phyloP scores from a whole-genome alignment of 2,797 vertebrate species.

The Microcaecilia unicolor region DNA sequence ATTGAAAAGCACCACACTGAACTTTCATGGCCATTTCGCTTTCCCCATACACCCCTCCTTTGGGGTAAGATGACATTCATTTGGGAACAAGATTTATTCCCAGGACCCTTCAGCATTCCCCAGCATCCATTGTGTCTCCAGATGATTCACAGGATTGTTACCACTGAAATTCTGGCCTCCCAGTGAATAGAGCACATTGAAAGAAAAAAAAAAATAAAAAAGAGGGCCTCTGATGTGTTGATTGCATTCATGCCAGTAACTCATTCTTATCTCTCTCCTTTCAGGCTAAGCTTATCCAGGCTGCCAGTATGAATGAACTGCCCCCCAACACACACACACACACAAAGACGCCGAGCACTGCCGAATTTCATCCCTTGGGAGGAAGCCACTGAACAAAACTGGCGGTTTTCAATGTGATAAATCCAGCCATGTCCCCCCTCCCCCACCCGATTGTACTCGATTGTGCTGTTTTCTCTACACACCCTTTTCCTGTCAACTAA shows the following conservation, averaged over 20 bases:
- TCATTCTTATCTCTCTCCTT: not conserved
- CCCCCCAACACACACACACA: conserved; percentile 16
- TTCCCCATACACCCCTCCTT: too few species aligned
- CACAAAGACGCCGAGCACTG: not conserved
- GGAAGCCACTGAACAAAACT: not conserved
- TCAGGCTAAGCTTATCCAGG: not conserved
- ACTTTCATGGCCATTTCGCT: not conserved
- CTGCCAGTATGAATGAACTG: conserved; percentile 5
- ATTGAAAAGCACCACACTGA: not conserved
- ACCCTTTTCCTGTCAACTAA: conserved; percentile 17
- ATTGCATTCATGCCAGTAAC: conserved; percentile 10
- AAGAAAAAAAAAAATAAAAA: too few species aligned
- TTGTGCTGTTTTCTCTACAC: not conserved
- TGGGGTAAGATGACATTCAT: not conserved
- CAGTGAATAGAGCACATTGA: not conserved
- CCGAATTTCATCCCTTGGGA: not conserved
- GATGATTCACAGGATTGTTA: conserved; percentile 1
- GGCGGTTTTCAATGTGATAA: not conserved
- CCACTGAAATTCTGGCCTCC: conserved; percentile 9
- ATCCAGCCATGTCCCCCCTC: too few species aligned
- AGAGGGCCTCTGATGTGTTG: not conserved
- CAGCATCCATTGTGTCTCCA: conserved; percentile 1
- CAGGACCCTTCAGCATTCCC: conserved; percentile 8
- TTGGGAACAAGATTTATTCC: conserved; percentile 4
- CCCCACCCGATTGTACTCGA: too few species aligned